phyloP scores from a whole-genome alignment of 1,140 invertebrate genomes.

The Harlomillsia oculata region DNA sequence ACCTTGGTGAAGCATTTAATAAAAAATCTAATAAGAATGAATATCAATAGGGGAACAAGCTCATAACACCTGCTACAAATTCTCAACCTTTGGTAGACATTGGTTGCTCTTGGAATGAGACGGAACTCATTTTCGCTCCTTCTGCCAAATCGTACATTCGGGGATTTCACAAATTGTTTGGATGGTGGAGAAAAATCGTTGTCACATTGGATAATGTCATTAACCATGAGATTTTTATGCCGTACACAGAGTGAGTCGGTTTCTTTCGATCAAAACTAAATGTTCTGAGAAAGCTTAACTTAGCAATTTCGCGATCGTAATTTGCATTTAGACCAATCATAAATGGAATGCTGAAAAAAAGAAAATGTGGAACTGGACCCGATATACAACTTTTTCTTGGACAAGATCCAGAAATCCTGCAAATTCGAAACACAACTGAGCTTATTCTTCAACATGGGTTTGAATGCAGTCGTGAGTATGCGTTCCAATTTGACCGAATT shows the following conservation, averaged over 20 bases:
- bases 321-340: constrained; percentile 55
- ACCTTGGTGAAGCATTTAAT: too few relatives aligned
- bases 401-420: constrained; percentile 51
- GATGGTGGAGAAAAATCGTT: constrained; percentile 51
- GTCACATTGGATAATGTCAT: constrained; percentile 50
- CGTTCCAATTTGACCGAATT: constrained; percentile 55
- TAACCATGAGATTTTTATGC: constrained; percentile 44
- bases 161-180: constrained; percentile 46
- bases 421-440: constrained; percentile 46
- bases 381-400: constrained; percentile 53
- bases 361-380: constrained; percentile 55
- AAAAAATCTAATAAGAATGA: too few relatives aligned
- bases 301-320: background rate
- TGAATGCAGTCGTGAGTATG: constrained; percentile 51
- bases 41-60: too few relatives aligned
- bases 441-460: constrained; percentile 51
- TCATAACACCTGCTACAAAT: too few relatives aligned
- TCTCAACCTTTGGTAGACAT: constrained; percentile 49
- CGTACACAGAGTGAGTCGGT: constrained; percentile 45
- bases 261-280: constrained; percentile 10
- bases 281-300: too few relatives aligned
- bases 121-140: constrained; percentile 47
- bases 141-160: constrained; percentile 45
- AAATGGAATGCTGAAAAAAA: constrained; percentile 59
- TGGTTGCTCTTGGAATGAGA: constrained; percentile 45